Evolutionary conservation across 2,113 vertebrate species (phyloP).

Genomic region (Dasyurus viverrinus): DNA sequence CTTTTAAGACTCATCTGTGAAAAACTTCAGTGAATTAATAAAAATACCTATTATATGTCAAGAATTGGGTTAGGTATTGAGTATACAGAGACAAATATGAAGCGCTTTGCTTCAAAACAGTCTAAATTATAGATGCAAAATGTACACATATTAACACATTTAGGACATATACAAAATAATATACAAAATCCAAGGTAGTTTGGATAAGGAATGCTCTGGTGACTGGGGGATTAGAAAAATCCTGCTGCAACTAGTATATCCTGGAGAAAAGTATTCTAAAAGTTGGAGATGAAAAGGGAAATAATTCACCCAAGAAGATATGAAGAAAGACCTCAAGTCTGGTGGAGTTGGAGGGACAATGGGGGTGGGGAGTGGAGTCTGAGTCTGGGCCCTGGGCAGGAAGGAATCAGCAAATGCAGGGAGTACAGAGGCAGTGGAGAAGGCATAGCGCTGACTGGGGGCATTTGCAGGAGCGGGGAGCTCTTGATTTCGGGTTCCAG

Average conservation of each 20-base stretch:
- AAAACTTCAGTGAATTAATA: background rate
- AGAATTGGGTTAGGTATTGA: background rate
- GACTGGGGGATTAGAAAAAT: background rate
- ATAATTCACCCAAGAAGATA: background rate
- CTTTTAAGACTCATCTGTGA: background rate
- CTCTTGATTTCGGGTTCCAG: no score
- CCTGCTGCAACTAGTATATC: background rate
- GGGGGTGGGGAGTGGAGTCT: no score
- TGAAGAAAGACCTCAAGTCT: no score
- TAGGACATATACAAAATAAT: background rate
- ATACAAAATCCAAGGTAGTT: background rate
- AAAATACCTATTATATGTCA: background rate
- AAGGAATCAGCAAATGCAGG: no score
- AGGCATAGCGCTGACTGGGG: no score
- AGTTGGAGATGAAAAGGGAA: background rate
- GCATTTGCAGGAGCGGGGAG: no score
- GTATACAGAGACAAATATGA: background rate
- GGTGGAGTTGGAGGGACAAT: no score
- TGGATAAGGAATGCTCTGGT: background rate
- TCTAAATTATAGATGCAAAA: background rate
- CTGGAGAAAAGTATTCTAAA: background rate
- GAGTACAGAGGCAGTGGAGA: no score
- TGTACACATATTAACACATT: background rate
- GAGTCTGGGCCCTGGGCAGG: no score
- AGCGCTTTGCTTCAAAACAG: background rate